These are phyloP conservation scores for Archilochus colubris DNA, from an alignment of 2,113 vertebrate species.

Conservation along the genomic window DNA sequence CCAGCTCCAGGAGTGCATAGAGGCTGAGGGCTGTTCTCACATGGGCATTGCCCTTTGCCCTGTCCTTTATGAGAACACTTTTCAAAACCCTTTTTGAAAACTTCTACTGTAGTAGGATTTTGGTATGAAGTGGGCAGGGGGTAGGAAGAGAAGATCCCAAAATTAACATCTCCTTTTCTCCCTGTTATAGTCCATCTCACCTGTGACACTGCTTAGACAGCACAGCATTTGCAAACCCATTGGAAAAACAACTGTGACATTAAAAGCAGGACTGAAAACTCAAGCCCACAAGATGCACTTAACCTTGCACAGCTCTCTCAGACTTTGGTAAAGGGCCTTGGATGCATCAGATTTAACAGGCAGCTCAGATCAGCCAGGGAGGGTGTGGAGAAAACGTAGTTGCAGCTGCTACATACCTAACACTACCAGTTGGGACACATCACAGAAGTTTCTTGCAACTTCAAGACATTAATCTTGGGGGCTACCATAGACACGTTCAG, in stretches of 20 bases:
- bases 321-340: not conserved
- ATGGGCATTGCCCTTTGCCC: not conserved
- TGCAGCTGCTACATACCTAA: not conserved
- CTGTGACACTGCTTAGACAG: not conserved
- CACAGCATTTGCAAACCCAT: not conserved
- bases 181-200: not conserved
- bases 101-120: not conserved
- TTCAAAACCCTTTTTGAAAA: not conserved
- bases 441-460: not conserved
- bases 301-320: not conserved
- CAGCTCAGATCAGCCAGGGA: not conserved
- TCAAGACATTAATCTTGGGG: not conserved
- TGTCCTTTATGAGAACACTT: not conserved
- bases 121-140: not conserved
- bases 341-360: not conserved
- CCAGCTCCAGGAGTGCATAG: not conserved
- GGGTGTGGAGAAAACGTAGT: not conserved
- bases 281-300: not conserved
- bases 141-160: not conserved
- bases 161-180: not conserved
- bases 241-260: not conserved
- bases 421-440: not conserved
- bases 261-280: not conserved
- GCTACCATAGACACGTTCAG: not conserved
- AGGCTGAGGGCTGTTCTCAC: not conserved